Percentiles rank a stretch among this genome's conserved stretches.
phyloP scores from a whole-genome alignment of 2,113 vertebrate species.

The Etheostoma cragini region DNA sequence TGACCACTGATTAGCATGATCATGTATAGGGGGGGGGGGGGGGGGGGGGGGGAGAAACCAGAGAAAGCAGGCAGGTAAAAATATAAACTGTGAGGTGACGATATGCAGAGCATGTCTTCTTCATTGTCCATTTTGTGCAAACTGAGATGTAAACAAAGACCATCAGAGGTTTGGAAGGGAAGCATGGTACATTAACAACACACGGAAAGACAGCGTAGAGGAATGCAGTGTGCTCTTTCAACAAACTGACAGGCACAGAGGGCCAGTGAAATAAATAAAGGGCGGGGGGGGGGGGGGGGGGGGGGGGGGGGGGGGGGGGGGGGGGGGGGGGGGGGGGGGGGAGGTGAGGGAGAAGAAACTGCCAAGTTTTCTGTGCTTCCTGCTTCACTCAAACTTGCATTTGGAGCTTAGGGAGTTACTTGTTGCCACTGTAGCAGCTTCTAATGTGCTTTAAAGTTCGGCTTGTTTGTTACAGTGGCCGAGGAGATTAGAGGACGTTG shows the following conservation, averaged over 20 bases:
- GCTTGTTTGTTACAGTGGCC: conserved; percentile 54
- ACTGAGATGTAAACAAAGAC: conserved; percentile 80
- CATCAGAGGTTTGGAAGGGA: conserved; percentile 27
- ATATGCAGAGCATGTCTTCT: conserved; percentile 37
- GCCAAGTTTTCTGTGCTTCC: conserved; percentile 78
- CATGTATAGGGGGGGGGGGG: neutral
- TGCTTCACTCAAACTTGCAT: conserved; percentile 45
- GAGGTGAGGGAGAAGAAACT: conserved; percentile 41
- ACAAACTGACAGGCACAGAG: conserved; percentile 73
- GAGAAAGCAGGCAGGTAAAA: conserved; percentile 16
- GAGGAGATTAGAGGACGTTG: neutral
- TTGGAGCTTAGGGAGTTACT: conserved; percentile 51
- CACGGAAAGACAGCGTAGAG: conserved; percentile 14
- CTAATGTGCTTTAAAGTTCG: conserved; percentile 72
- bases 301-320: neutral
- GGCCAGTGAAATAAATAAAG: conserved; percentile 58
- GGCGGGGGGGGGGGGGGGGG: neutral
- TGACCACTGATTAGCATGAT: neutral
- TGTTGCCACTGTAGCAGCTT: conserved; percentile 72
- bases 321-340: neutral
- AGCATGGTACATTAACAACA: conserved; percentile 37
- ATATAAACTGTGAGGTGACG: conserved; percentile 17
- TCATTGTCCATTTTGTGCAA: conserved; percentile 78
- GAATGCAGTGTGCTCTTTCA: conserved; percentile 66
- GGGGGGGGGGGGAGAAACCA: neutral